These are phyloP conservation scores for Picus viridis DNA, from an alignment of 2,797 vertebrate genomes.

Conservation along the genomic window DNA sequence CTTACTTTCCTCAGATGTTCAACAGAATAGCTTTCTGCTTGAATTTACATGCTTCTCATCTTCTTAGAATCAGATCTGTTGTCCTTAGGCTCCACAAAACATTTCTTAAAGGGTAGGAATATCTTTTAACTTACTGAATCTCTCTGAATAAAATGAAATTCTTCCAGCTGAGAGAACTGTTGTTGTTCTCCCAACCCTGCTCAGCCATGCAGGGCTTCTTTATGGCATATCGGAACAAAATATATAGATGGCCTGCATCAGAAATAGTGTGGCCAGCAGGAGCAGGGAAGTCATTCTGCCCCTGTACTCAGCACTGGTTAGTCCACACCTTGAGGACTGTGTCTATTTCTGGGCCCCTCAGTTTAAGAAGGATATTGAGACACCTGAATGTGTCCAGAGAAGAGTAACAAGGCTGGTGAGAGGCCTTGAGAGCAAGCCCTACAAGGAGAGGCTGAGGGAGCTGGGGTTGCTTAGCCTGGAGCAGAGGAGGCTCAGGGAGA, in stretches of 20 bases:
- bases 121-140: neutral
- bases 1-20: neutral
- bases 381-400: too few relatives aligned
- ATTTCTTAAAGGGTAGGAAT: neutral
- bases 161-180: neutral
- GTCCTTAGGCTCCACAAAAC: neutral
- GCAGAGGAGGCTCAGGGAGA: too few relatives aligned
- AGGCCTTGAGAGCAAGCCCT: too few relatives aligned
- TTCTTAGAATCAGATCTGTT: neutral
- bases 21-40: neutral
- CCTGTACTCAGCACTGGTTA: too few relatives aligned
- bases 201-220: neutral
- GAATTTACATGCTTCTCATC: conserved; percentile 19
- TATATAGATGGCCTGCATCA: neutral
- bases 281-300: too few relatives aligned
- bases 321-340: too few relatives aligned
- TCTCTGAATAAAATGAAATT: neutral
- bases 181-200: neutral
- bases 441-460: too few relatives aligned
- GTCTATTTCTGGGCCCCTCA: too few relatives aligned
- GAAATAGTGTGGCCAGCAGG: too few relatives aligned
- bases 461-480: too few relatives aligned
- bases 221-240: neutral
- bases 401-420: too few relatives aligned
- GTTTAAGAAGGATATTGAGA: too few relatives aligned